These are phyloP conservation scores for Deroptyus accipitrinus DNA, from an alignment of 2,113 vertebrate genomes.

Conservation along the genomic window DNA sequence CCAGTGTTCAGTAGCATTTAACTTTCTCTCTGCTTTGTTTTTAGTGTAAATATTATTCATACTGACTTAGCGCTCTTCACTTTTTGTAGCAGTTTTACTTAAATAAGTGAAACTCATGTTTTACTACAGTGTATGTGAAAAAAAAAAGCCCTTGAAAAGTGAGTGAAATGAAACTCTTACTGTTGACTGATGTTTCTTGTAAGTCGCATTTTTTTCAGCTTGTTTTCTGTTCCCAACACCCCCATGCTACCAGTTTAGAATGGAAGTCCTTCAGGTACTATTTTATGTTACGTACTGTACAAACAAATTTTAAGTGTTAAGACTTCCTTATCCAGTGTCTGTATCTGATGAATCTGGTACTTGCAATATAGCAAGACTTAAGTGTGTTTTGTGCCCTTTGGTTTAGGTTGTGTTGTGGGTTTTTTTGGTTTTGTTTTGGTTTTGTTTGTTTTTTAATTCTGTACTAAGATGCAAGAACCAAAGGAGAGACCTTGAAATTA, in stretches of 20 bases:
- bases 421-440: not conserved
- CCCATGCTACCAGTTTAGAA: not conserved
- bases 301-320: not conserved
- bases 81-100: not conserved
- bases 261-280: not conserved
- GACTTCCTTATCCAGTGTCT: not conserved
- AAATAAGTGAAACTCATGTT: not conserved
- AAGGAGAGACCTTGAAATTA: not conserved
- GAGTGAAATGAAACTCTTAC: not conserved
- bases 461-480: not conserved
- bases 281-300: not conserved
- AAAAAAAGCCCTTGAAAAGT: not conserved
- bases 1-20: not conserved
- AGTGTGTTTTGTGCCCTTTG: not conserved
- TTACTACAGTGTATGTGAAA: not conserved
- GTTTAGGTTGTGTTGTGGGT: not conserved
- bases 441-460: not conserved
- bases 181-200: not conserved
- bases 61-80: not conserved
- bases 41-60: not conserved
- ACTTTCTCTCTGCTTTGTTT: not conserved
- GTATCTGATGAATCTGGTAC: not conserved
- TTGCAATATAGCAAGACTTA: rapidly evolving
- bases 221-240: not conserved
- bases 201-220: not conserved